Conservation (phyloP, 2,888 invertebrate genomes). For the Ceratothoa steindachneri region DNA sequence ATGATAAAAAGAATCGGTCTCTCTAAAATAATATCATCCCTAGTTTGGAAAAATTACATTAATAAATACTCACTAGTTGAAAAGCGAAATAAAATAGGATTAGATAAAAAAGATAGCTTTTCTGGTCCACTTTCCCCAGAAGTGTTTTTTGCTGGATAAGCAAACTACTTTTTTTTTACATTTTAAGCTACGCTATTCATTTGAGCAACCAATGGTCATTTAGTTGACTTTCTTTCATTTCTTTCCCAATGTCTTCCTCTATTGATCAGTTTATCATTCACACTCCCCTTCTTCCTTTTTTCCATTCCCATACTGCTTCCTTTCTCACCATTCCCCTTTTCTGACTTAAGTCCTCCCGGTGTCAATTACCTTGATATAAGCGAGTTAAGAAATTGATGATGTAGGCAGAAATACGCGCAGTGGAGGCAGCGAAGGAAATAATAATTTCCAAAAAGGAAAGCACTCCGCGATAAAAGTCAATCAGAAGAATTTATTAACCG, state of each 20-base stretch:
- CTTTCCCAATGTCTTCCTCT: neutral
- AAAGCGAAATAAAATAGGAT: too few relatives aligned
- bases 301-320: neutral
- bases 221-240: too few relatives aligned
- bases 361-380: neutral
- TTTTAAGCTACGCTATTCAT: too few relatives aligned
- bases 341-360: neutral
- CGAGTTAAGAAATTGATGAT: neutral
- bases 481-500: neutral
- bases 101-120: too few relatives aligned
- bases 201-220: too few relatives aligned
- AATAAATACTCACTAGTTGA: too few relatives aligned
- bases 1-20: too few relatives aligned
- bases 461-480: neutral
- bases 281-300: neutral
- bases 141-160: too few relatives aligned
- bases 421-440: neutral
- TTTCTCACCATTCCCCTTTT: neutral
- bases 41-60: too few relatives aligned
- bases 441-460: neutral
- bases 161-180: too few relatives aligned
- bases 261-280: neutral
- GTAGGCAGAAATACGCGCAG: neutral
- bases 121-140: too few relatives aligned
- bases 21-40: too few relatives aligned